phyloP scores from a whole-genome alignment of 2,113 vertebrate species.

The Lepus americanus region DNA sequence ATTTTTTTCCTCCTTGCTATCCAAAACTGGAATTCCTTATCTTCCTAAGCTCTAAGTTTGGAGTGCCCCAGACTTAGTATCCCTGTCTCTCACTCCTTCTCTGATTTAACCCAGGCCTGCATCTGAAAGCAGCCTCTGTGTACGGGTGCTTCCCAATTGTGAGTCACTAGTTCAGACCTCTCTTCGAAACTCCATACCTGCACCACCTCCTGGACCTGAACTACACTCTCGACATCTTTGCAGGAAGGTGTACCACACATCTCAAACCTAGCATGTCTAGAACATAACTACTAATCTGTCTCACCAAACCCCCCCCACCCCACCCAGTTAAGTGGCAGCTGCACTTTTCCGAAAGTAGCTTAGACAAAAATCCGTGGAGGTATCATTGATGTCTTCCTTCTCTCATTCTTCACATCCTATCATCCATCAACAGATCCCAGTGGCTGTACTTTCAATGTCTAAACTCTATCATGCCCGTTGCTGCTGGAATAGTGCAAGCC shows the following conservation, averaged over 20 bases:
- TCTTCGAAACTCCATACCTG: neutral
- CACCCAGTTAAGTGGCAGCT: neutral
- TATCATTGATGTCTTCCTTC: neutral
- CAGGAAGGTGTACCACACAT: neutral
- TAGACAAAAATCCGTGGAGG: neutral
- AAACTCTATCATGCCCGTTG: neutral
- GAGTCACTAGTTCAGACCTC: neutral
- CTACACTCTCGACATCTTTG: neutral
- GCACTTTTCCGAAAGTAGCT: neutral
- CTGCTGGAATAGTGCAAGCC: neutral
- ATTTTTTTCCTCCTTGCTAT: neutral
- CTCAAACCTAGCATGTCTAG: neutral
- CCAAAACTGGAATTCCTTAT: neutral
- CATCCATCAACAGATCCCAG: neutral
- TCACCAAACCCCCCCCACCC: neutral
- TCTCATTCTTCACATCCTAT: neutral
- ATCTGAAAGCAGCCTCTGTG: neutral
- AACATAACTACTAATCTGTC: neutral
- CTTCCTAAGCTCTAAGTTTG: slow-evolving; percentile 42
- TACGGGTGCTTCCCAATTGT: neutral
- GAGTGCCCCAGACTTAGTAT: neutral
- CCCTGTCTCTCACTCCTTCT: neutral
- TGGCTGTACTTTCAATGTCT: neutral
- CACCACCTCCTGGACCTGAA: neutral
- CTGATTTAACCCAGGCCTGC: neutral